Evolutionary conservation across 2,113 vertebrate species (phyloP).

Genomic region (Holacanthus passer): DNA sequence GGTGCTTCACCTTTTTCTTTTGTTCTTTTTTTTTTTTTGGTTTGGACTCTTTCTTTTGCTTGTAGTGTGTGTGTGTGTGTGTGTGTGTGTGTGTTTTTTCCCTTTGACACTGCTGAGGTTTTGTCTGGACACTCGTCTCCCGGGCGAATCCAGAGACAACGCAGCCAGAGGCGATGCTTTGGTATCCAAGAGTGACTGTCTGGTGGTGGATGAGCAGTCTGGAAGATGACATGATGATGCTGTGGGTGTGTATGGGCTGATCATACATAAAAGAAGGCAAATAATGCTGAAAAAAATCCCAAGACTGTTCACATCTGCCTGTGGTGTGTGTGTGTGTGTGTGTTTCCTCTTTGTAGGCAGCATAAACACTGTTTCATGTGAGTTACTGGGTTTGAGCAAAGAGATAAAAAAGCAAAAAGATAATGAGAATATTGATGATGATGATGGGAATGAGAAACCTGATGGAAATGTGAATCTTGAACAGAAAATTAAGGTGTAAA

Average conservation of each 20-base stretch:
- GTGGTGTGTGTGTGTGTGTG: conserved; percentile 27
- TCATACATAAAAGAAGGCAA: conserved; percentile 60
- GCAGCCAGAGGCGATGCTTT: conserved; percentile 77
- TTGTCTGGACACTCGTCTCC: conserved; percentile 81
- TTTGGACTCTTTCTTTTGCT: conserved; percentile 70
- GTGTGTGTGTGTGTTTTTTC: conserved; percentile 47
- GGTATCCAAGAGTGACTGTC: conserved; percentile 80
- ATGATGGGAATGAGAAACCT: neutral
- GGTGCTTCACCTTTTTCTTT: conserved; percentile 71
- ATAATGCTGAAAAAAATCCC: conserved; percentile 38
- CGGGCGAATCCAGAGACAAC: conserved; percentile 71
- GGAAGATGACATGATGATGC: conserved; percentile 58
- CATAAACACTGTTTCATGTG: neutral
- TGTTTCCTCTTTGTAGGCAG: conserved; percentile 36
- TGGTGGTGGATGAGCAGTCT: conserved; percentile 69
- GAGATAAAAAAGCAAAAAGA: no score
- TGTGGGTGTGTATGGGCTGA: conserved; percentile 28
- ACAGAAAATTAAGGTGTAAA: neutral
- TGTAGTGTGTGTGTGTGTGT: conserved; percentile 47
- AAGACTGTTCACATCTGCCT: conserved; percentile 14
- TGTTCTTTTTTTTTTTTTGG: conserved; percentile 69
- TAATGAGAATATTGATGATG: neutral
- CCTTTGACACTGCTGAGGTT: conserved; percentile 81
- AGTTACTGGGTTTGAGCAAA: conserved; percentile 14
- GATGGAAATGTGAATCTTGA: neutral